Conservation (phyloP, 2,888 invertebrate species). For the Alentia gelatinosa region DNA sequence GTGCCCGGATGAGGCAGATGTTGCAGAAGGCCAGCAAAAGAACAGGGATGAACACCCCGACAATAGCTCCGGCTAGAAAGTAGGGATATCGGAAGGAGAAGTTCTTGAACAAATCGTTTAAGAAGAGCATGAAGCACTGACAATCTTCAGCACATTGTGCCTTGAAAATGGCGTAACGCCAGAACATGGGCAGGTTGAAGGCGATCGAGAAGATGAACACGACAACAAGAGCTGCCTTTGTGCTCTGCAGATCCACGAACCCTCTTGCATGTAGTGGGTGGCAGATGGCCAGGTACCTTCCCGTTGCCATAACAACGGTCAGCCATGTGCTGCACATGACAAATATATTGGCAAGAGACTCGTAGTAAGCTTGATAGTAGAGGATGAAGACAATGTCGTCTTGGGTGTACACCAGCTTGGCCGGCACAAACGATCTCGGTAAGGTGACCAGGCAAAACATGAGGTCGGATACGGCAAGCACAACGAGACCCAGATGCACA, state of each 20-base stretch:
- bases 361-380: constrained; percentile 72
- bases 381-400: constrained; percentile 68
- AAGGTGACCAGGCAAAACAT: constrained; percentile 82
- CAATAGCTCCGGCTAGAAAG: constrained; percentile 72
- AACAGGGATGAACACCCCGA: constrained; percentile 75
- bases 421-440: constrained; percentile 82
- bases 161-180: constrained; percentile 67
- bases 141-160: constrained; percentile 55
- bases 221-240: constrained; percentile 84
- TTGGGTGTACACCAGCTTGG: constrained; percentile 83
- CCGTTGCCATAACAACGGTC: constrained; percentile 87
- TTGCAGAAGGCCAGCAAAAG: constrained; percentile 76
- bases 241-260: constrained; percentile 83
- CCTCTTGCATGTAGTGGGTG: constrained; percentile 86
- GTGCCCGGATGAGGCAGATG: constrained; percentile 75
- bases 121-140: constrained; percentile 54
- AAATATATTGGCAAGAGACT: constrained; percentile 76
- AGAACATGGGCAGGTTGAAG: constrained; percentile 85
- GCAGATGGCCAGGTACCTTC: constrained; percentile 88
- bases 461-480: constrained; percentile 89
- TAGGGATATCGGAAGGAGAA: constrained; percentile 70
- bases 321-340: constrained; percentile 88
- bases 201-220: constrained; percentile 86
- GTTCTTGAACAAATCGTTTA: constrained; percentile 45
- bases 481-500: constrained; percentile 88